Percentiles rank a stretch among this genome's conserved stretches.
phyloP scores from a whole-genome alignment of 2,797 vertebrate genomes.

The Allobates femoralis region DNA sequence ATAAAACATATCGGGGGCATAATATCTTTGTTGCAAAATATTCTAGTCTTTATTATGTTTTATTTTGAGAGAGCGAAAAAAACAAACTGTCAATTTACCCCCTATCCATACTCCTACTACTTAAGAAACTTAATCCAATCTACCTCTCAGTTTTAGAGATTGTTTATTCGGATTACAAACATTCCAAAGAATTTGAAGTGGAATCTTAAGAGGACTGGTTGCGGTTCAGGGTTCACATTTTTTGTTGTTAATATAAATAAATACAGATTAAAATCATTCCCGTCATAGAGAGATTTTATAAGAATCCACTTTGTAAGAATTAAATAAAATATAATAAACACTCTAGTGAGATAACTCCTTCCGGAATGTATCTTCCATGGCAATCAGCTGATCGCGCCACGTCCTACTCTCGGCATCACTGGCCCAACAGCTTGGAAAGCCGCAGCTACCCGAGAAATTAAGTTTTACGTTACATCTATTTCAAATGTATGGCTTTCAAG shows the following conservation, averaged over 20 bases:
- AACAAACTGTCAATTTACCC: not conserved
- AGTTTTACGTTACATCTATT: too few species aligned
- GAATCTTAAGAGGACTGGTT: not conserved
- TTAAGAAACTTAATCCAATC: not conserved
- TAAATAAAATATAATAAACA: too few species aligned
- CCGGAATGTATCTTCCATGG: too few species aligned
- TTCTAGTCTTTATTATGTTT: not conserved
- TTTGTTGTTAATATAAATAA: not conserved
- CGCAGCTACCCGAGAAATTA: too few species aligned
- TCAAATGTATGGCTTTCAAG: too few species aligned
- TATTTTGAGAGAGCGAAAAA: not conserved
- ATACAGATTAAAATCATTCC: not conserved
- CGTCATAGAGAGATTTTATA: not conserved
- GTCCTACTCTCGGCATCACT: too few species aligned
- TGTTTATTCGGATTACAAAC: conserved; percentile 6
- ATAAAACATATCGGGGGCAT: too few species aligned
- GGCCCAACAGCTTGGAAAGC: too few species aligned
- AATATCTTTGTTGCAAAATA: too few species aligned
- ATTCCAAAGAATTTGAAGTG: not conserved
- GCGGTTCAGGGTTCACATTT: not conserved
- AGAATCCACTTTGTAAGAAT: not conserved
- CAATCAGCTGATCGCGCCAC: too few species aligned
- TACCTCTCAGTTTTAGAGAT: not conserved
- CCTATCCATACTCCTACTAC: too few species aligned
- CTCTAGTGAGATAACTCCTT: too few species aligned